Percentiles rank a stretch among this genome's conserved stretches.
Evolutionary conservation across 2,113 vertebrate genomes (phyloP).

Genomic region (Bettongia penicillata): DNA sequence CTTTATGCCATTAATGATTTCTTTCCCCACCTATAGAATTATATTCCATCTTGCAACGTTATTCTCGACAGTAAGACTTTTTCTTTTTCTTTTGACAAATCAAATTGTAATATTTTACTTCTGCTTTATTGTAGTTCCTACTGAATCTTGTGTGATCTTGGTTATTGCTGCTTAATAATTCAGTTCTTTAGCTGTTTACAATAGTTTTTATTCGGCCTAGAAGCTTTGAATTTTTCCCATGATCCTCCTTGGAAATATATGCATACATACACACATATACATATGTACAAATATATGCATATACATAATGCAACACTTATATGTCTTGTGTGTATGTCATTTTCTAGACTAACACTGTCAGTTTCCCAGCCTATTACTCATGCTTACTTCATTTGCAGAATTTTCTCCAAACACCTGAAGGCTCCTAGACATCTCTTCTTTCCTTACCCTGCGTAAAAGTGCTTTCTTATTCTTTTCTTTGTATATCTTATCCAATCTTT

Average conservation of each 20-base stretch:
- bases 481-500: background rate
- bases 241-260: background rate
- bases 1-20: background rate
- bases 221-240: background rate
- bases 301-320: too few species aligned
- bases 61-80: background rate
- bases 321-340: background rate
- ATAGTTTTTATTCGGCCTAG: too few species aligned
- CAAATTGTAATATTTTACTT: background rate
- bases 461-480: background rate
- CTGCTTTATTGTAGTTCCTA: background rate
- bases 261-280: background rate
- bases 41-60: background rate
- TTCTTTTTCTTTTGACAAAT: background rate
- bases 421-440: background rate
- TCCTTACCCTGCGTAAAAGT: background rate
- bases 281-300: too few species aligned
- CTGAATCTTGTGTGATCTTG: background rate
- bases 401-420: background rate
- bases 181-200: background rate
- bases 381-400: background rate
- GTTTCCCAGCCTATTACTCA: background rate
- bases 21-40: background rate
- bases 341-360: background rate
- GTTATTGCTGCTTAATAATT: background rate